phyloP scores from a whole-genome alignment of 2,888 invertebrate species.

The Amphimallon solstitiale region DNA sequence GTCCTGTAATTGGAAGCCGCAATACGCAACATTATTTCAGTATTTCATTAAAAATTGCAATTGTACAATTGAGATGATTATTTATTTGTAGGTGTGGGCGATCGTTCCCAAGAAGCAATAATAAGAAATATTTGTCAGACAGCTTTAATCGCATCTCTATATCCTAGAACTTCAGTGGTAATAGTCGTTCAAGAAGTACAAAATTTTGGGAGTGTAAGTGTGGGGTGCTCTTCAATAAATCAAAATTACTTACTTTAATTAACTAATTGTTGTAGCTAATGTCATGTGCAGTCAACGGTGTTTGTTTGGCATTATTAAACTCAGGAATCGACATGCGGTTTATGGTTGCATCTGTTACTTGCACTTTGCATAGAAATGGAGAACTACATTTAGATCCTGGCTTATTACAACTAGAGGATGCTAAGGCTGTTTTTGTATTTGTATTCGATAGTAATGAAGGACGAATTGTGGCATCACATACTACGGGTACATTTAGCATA shows the following conservation, averaged over 20 bases:
- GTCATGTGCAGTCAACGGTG: conserved; percentile 83
- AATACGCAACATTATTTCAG: no score
- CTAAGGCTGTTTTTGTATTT: conserved; percentile 74
- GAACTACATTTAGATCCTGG: conserved; percentile 61
- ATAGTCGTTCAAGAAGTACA: conserved; percentile 89
- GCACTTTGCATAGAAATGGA: conserved; percentile 73
- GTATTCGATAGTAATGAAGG: conserved; percentile 77
- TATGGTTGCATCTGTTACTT: conserved; percentile 82
- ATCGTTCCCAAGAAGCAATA: conserved; percentile 78
- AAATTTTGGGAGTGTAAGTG: conserved; percentile 79
- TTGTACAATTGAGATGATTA: no score
- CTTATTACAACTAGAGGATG: conserved; percentile 62
- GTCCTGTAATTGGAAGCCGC: no score
- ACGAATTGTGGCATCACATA: conserved; percentile 72
- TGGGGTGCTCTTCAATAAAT: not conserved
- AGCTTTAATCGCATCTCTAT: conserved; percentile 74
- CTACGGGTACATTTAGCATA: conserved; percentile 75
- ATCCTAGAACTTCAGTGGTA: conserved; percentile 83
- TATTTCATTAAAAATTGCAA: no score
- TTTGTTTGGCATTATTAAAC: conserved; percentile 84
- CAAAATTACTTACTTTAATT: conserved; percentile 10
- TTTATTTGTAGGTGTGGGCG: conserved; percentile 67
- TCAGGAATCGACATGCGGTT: conserved; percentile 86
- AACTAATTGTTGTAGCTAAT: conserved; percentile 69
- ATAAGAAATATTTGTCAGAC: conserved; percentile 82